Conservation (phyloP, 2,113 vertebrate species). For the Chamaea fasciata region DNA sequence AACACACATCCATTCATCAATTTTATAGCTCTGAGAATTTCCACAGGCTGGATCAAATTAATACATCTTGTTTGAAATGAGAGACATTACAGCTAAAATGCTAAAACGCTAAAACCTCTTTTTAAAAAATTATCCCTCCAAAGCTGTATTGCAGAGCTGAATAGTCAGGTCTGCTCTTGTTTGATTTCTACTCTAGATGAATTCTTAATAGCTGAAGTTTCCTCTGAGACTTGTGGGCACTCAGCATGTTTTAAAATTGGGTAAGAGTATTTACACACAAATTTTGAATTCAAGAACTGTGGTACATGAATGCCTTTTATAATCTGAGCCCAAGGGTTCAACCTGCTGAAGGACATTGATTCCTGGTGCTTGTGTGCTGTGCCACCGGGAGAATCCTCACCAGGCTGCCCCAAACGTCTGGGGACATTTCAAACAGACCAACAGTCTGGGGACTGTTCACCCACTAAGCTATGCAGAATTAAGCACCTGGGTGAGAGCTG, state of each 20-base stretch:
- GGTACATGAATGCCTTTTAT: neutral
- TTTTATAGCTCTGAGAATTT: neutral
- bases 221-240: neutral
- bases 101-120: neutral
- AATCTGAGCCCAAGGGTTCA: neutral
- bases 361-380: neutral
- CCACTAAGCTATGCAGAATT: too few species aligned
- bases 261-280: neutral
- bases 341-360: neutral
- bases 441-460: neutral
- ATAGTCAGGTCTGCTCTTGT: neutral
- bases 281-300: neutral
- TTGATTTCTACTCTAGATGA: neutral
- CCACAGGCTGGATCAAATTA: neutral
- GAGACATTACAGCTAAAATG: neutral
- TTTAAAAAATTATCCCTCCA: neutral
- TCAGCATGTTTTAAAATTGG: neutral
- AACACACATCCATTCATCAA: neutral
- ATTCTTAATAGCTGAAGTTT: neutral
- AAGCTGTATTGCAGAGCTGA: neutral
- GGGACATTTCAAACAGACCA: neutral
- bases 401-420: fast-evolving
- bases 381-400: neutral
- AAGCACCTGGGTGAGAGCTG: neutral
- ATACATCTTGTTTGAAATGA: neutral